Percentiles rank a stretch among this genome's conserved stretches.
Evolutionary conservation across 2,888 invertebrate species (phyloP).

Genomic region (Sphecodes monilicornis): DNA sequence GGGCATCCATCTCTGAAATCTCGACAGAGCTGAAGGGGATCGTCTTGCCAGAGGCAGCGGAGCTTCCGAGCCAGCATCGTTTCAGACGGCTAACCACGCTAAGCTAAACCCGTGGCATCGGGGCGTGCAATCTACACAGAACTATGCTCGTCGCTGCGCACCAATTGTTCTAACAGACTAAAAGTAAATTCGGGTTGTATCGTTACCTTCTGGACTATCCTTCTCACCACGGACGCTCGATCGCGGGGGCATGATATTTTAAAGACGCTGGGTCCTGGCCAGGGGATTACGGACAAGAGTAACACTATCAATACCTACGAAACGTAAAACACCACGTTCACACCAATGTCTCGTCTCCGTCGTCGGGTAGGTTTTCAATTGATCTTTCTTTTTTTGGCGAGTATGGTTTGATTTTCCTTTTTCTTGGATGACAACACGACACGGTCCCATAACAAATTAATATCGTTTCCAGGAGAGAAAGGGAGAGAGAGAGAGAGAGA

Average conservation of each 20-base stretch:
- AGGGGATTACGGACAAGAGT: slow-evolving; percentile 93
- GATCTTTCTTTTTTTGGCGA: neutral
- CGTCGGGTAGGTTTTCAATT: neutral
- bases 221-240: slow-evolving; percentile 94
- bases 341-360: neutral
- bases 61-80: neutral
- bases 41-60: neutral
- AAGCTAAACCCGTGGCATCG: neutral
- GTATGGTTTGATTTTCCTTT: neutral
- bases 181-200: neutral
- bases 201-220: slow-evolving; percentile 91
- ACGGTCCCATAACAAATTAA: neutral
- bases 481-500: neutral
- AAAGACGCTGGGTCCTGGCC: slow-evolving; percentile 95
- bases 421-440: neutral
- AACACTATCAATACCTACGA: slow-evolving; percentile 91
- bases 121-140: neutral
- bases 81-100: neutral
- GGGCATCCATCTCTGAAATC: slow-evolving; percentile 92
- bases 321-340: slow-evolving; percentile 40
- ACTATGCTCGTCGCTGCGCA: neutral
- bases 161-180: neutral
- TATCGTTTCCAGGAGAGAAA: too few species aligned
- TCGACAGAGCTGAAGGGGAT: slow-evolving; percentile 27
- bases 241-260: slow-evolving; percentile 95